Base-by-base conservation (phyloP, 2,797 vertebrate species). In the Onychomys torridus region DNA sequence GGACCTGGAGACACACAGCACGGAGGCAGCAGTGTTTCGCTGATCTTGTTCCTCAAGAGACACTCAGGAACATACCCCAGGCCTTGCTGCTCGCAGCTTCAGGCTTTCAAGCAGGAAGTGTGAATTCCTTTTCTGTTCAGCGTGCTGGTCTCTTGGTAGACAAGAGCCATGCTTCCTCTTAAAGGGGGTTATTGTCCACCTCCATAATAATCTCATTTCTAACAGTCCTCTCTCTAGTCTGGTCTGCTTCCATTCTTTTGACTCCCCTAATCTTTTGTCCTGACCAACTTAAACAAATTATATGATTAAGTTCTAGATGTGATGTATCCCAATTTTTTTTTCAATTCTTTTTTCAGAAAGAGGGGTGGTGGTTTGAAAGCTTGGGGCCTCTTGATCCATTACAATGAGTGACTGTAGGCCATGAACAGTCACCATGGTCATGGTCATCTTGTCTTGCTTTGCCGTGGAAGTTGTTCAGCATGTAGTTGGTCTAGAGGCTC, bases 401-500 rank as follows among this genome's bases (percentile, higher is more conserved):
- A 67, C 11, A 69, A 34, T 75, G 81, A 69, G 32, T 43, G 40
- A 43, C 77, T 49, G 13, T 76, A 37, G 40, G 23, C 37, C 93
- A 10, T 32, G 14, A 78, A 27, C 71, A 81, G 25, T 78, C 67
- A 65, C 65, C 89, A 77, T 61, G 92, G 40, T n/a, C 55, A 69
- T 25, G 25, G 13, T 16, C 17, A 23, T 97, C 69, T 23, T 52
- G 0, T 91, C 73, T 91, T 91, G 46, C 91, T 96, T 96, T 95
- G 63, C 89, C 65, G 97, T 91, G 67, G 65, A 78, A 59, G 19
- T 75, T 91, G 75, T 83, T 86, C 94, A 92, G 90, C 92, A 23
- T 57, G 4, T 59, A 96, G 83, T 92, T 93, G n/a, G 95, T 93
- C 95, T 94, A 16, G 2, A 87, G 95, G 87, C 75, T 91, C 92